A percentile compares a stretch with the other conserved stretches of the same genome.
Evolutionary conservation across 2,797 vertebrate species (phyloP).

Genomic region (Neosalanx taihuensis): DNA sequence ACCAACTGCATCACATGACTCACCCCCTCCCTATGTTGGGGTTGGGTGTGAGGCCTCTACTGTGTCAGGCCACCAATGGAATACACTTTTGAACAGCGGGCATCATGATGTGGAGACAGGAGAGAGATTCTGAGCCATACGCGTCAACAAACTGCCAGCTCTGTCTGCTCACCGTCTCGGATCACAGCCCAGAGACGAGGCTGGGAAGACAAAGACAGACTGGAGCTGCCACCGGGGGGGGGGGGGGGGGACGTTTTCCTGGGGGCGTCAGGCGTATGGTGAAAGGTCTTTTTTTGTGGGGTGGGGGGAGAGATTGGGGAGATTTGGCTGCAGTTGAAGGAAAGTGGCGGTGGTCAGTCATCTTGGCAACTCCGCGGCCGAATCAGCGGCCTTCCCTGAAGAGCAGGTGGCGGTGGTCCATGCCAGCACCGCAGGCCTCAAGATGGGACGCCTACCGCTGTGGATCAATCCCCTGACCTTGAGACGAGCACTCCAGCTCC

Average conservation of each 20-base stretch:
- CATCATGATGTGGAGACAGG: background rate
- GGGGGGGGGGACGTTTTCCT: conserved; percentile 8
- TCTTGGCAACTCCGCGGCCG: conserved; percentile 10
- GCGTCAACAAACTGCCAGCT: conserved; percentile 6
- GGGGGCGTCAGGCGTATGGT: conserved; percentile 18
- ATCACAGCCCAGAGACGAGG: background rate
- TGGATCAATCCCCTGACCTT: conserved; percentile 42
- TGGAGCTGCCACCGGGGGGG: conserved; percentile 10
- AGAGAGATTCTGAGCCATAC: conserved; percentile 7
- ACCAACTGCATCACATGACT: too few relatives aligned
- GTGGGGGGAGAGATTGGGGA: background rate
- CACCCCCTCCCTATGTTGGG: too few relatives aligned
- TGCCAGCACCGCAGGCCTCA: conserved; percentile 39
- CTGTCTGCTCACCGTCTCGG: background rate
- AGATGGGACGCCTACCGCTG: conserved; percentile 34
- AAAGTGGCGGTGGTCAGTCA: conserved; percentile 10
- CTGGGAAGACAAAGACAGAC: conserved; percentile 15
- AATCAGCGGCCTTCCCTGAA: conserved; percentile 33
- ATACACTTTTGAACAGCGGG: background rate
- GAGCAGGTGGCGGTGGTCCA: conserved; percentile 43
- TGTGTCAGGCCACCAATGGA: background rate
- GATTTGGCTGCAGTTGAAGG: conserved; percentile 32
- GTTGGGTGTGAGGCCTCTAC: too few relatives aligned
- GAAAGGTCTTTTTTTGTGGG: conserved; percentile 8
- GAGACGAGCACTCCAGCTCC: conserved; percentile 19